Percentiles rank a stretch among this genome's conserved stretches.
Evolutionary conservation across 2,888 invertebrate genomes (phyloP).

Genomic region (Cryptophagus acutangulus): DNA sequence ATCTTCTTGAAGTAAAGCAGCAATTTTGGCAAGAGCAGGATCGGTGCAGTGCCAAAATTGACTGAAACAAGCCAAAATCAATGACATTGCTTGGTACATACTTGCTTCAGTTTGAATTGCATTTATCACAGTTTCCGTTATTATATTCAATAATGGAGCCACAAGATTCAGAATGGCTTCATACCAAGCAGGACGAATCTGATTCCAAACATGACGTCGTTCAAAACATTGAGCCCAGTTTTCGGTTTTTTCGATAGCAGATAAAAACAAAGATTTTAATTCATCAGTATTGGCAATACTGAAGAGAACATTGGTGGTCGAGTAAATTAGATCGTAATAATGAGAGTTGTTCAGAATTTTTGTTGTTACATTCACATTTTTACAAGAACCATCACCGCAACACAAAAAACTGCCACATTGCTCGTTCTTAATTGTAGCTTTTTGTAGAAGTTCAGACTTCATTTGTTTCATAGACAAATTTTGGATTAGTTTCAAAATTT

Average conservation of each 20-base stretch:
- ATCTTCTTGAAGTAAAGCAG: slow-evolving; percentile 60
- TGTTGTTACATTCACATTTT: slow-evolving; percentile 33
- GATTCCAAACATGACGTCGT: slow-evolving; percentile 79
- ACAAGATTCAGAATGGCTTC: slow-evolving; percentile 65
- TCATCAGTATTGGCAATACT: slow-evolving; percentile 61
- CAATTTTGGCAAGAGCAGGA: slow-evolving; percentile 51
- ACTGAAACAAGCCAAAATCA: slow-evolving; percentile 65
- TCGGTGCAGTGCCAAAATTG: slow-evolving; percentile 67
- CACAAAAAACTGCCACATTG: slow-evolving; percentile 72
- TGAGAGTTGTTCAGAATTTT: slow-evolving; percentile 26
- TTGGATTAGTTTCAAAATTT: slow-evolving; percentile 57
- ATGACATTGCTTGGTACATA: slow-evolving; percentile 74
- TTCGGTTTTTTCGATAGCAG: slow-evolving; percentile 53
- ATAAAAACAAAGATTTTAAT: slow-evolving; percentile 59
- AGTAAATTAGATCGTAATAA: slow-evolving; percentile 57
- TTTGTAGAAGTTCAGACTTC: slow-evolving; percentile 31
- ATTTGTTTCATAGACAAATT: slow-evolving; percentile 51
- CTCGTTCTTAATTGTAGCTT: slow-evolving; percentile 29
- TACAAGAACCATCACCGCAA: slow-evolving; percentile 56
- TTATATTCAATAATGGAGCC: slow-evolving; percentile 58
- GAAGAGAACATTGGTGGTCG: slow-evolving; percentile 60
- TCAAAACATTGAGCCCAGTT: slow-evolving; percentile 72
- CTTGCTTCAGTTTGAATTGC: slow-evolving; percentile 71
- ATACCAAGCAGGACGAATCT: slow-evolving; percentile 72
- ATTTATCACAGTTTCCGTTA: slow-evolving; percentile 63